phyloP scores from a whole-genome alignment of 2,888 invertebrate genomes.

The Crepidodera aurea region DNA sequence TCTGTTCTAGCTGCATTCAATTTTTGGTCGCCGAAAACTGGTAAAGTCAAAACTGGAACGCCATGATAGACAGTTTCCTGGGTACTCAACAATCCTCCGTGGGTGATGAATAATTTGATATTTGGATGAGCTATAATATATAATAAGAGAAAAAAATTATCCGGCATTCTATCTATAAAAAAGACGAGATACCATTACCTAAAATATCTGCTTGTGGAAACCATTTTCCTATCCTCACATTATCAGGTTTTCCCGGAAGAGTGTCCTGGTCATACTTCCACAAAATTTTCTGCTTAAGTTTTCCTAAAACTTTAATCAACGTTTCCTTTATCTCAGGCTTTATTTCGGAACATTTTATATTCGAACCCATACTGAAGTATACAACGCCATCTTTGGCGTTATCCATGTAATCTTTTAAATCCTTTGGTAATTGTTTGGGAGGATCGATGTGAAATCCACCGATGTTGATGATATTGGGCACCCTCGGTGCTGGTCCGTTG shows the following conservation, averaged over 20 bases:
- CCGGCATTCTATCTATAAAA: too few relatives aligned
- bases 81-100: constrained; percentile 44
- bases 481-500: constrained; percentile 61
- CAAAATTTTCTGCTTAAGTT: constrained; percentile 68
- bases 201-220: constrained; percentile 50
- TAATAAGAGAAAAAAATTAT: neutral
- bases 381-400: constrained; percentile 64
- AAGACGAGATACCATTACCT: too few relatives aligned
- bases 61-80: constrained; percentile 44
- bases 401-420: constrained; percentile 64
- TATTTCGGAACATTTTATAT: constrained; percentile 65
- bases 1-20: constrained; percentile 32
- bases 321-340: constrained; percentile 62
- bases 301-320: constrained; percentile 66
- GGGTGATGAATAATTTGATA: constrained; percentile 43
- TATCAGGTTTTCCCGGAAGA: constrained; percentile 50
- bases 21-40: constrained; percentile 45
- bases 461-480: constrained; percentile 66
- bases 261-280: constrained; percentile 73
- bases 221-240: constrained; percentile 55
- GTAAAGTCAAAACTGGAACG: constrained; percentile 43
- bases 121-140: constrained; percentile 45
- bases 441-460: constrained; percentile 63
- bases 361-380: constrained; percentile 69
- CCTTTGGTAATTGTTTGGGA: constrained; percentile 50